Evolutionary conservation across 2,113 vertebrate species (phyloP).

Genomic region (Chlorodrepanis virens): DNA sequence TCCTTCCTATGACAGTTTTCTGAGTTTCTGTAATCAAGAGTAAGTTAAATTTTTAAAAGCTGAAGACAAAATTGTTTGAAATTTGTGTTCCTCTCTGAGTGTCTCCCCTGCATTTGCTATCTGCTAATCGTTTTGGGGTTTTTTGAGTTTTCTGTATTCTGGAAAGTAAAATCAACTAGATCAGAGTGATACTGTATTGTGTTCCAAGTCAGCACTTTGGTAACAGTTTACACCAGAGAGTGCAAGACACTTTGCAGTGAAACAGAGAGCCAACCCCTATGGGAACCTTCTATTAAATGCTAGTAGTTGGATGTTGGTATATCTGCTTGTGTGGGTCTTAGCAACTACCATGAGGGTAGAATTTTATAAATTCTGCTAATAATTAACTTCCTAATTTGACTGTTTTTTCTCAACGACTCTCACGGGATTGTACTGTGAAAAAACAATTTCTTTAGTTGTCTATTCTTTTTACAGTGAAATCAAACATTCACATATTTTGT

Average conservation of each 20-base stretch:
- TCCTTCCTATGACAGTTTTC: not conserved
- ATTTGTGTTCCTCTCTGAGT: not conserved
- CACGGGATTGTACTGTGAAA: not conserved
- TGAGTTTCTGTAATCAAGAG: not conserved
- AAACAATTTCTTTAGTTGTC: not conserved
- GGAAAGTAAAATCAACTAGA: not conserved
- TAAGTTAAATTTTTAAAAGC: not conserved
- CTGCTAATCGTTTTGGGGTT: not conserved
- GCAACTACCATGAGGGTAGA: accelerated
- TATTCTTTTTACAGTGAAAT: not conserved
- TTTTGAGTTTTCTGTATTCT: not conserved
- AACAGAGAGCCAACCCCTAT: not conserved
- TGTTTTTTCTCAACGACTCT: not conserved
- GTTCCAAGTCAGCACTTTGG: not conserved
- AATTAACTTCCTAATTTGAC: not conserved
- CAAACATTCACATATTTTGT: not conserved
- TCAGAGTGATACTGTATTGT: not conserved
- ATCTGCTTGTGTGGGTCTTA: not conserved
- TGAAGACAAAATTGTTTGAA: not conserved
- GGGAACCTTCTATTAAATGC: not conserved
- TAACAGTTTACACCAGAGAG: not conserved
- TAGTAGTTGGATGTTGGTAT: not conserved
- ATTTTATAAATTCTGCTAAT: not conserved
- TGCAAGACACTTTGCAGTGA: not conserved
- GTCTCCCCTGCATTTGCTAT: not conserved